A percentile compares a stretch with the other conserved stretches of the same genome.
Conservation (phyloP, 2,113 vertebrate species). For the Carollia perspicillata region DNA sequence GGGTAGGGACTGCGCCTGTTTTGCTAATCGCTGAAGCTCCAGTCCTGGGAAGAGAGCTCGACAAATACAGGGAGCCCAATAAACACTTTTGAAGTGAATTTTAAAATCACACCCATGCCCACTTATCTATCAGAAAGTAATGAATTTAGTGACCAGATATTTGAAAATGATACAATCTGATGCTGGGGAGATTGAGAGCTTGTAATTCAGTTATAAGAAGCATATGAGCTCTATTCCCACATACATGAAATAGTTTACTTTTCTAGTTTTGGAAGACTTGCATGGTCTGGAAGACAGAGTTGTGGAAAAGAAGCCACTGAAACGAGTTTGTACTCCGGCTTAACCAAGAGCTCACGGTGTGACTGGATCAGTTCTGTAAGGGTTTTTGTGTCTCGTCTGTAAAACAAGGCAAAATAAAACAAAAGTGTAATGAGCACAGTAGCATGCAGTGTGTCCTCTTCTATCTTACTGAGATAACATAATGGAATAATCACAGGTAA, state of each 20-base stretch:
- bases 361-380: neutral
- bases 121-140: neutral
- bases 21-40: neutral
- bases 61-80: neutral
- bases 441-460: neutral
- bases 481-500: neutral
- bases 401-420: slow-evolving; percentile 33
- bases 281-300: neutral
- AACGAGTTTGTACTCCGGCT: neutral
- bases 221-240: neutral
- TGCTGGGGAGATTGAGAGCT: neutral
- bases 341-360: neutral
- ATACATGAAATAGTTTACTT: neutral
- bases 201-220: neutral
- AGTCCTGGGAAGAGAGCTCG: neutral
- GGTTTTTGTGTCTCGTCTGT: neutral
- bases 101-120: neutral
- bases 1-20: neutral
- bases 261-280: neutral
- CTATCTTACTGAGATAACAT: neutral
- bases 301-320: neutral
- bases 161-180: neutral
- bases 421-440: no score
- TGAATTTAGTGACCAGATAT: neutral
- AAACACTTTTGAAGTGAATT: neutral